These are phyloP conservation scores for Paratilapia polleni DNA, from an alignment of 2,113 vertebrate species.

Conservation along the genomic window DNA sequence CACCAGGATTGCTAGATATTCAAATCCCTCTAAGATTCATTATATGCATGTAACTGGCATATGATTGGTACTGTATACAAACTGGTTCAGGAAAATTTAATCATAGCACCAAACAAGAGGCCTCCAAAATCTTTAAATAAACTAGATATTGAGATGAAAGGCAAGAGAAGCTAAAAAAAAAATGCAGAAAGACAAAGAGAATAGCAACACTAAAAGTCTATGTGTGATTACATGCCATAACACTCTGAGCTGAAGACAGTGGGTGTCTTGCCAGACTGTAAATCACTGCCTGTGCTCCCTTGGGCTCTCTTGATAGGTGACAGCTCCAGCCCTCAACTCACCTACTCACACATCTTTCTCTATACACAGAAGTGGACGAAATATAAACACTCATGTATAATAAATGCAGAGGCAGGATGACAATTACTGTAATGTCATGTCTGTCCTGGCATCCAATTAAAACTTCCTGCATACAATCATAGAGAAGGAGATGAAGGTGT, in stretches of 20 bases:
- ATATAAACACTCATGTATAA: conserved; percentile 41
- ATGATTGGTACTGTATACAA: background rate
- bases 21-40: conserved; percentile 5
- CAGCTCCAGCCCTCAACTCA: conserved; percentile 55
- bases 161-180: background rate
- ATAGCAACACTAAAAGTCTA: conserved; percentile 10
- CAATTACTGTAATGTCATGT: conserved; percentile 38
- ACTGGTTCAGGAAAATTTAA: background rate
- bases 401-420: conserved; percentile 38
- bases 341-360: conserved; percentile 13
- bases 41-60: background rate
- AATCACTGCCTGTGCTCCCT: conserved; percentile 52
- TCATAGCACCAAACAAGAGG: background rate
- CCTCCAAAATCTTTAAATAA: background rate
- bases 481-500: background rate
- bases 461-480: conserved; percentile 40
- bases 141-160: background rate
- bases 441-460: conserved; percentile 46
- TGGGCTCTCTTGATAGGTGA: conserved; percentile 41
- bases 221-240: conserved; percentile 49
- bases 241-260: conserved; percentile 35
- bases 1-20: background rate
- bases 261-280: conserved; percentile 57
- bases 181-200: conserved; percentile 16
- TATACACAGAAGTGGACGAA: conserved; percentile 22